Percentiles rank a stretch among this genome's conserved stretches.
phyloP scores from a whole-genome alignment of 2,113 vertebrate genomes.

The Bujurquina vittata region DNA sequence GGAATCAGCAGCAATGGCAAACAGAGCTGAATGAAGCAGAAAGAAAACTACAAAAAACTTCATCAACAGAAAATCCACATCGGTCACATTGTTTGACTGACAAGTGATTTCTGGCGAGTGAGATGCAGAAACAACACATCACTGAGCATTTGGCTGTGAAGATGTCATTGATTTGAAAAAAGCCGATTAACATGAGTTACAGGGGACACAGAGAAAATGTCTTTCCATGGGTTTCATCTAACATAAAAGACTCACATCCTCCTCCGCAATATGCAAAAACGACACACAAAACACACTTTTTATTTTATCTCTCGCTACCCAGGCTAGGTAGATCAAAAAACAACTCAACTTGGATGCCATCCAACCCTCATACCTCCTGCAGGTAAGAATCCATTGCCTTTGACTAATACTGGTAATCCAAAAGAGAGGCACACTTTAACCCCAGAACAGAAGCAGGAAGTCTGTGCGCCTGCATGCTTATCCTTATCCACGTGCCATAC shows the following conservation, averaged over 20 bases:
- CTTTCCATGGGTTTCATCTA: slow-evolving; percentile 54
- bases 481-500: not conserved
- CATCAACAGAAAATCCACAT: slow-evolving; percentile 13
- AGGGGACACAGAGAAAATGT: slow-evolving; percentile 50
- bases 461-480: slow-evolving; percentile 1
- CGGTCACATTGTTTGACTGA: slow-evolving; percentile 41
- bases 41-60: slow-evolving; percentile 9
- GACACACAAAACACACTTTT: slow-evolving; percentile 41
- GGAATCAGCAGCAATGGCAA: slow-evolving; percentile 50
- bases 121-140: slow-evolving; percentile 33
- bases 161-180: slow-evolving; percentile 34
- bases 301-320: slow-evolving; percentile 40
- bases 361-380: slow-evolving; percentile 28
- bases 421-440: slow-evolving; percentile 38
- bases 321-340: slow-evolving; percentile 50
- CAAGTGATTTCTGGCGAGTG: slow-evolving; percentile 21
- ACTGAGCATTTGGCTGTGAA: slow-evolving; percentile 25
- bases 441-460: slow-evolving; percentile 39
- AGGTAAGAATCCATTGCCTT: slow-evolving; percentile 57
- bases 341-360: slow-evolving; percentile 43
- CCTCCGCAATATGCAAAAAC: slow-evolving; percentile 48
- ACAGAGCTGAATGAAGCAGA: not conserved
- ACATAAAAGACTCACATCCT: slow-evolving; percentile 51
- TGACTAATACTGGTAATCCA: slow-evolving; percentile 54
- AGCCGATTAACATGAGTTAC: slow-evolving; percentile 34